Conservation (phyloP, 2,888 invertebrate genomes). For the Volucella bombylans region DNA sequence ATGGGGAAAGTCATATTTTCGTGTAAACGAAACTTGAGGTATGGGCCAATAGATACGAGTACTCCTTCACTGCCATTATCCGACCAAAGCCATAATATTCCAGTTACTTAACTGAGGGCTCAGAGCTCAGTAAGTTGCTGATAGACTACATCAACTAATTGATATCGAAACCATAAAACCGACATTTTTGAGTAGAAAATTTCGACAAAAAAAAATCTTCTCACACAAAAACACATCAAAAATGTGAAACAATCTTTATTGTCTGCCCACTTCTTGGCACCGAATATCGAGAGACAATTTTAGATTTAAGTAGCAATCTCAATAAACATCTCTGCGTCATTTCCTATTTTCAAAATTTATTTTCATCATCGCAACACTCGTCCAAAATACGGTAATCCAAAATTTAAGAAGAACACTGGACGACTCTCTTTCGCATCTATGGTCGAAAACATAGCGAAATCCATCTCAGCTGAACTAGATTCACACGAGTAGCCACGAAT, state of each 20-base stretch:
- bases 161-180: not conserved
- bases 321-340: conserved; percentile 52
- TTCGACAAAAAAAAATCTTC: not conserved
- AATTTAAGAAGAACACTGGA: conserved; percentile 8
- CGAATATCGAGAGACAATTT: conserved; percentile 2
- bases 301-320: conserved; percentile 1
- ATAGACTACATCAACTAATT: too few relatives aligned
- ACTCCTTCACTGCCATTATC: too few relatives aligned
- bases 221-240: not conserved
- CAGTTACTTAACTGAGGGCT: too few relatives aligned
- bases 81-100: too few relatives aligned
- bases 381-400: conserved; percentile 3
- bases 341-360: conserved; percentile 40
- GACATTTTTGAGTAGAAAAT: not conserved
- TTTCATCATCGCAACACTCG: not conserved
- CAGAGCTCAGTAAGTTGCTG: too few relatives aligned
- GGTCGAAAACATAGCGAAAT: conserved; percentile 26
- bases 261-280: conserved; percentile 60
- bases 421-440: not conserved
- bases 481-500: not conserved
- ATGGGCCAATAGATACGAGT: too few relatives aligned
- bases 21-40: too few relatives aligned
- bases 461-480: conserved; percentile 14
- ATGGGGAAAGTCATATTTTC: too few relatives aligned
- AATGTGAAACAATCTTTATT: not conserved